A percentile compares a stretch with the other conserved stretches of the same genome.
These are phyloP conservation scores for Manis javanica DNA, from an alignment of 2,797 vertebrate species.

Conservation along the genomic window DNA sequence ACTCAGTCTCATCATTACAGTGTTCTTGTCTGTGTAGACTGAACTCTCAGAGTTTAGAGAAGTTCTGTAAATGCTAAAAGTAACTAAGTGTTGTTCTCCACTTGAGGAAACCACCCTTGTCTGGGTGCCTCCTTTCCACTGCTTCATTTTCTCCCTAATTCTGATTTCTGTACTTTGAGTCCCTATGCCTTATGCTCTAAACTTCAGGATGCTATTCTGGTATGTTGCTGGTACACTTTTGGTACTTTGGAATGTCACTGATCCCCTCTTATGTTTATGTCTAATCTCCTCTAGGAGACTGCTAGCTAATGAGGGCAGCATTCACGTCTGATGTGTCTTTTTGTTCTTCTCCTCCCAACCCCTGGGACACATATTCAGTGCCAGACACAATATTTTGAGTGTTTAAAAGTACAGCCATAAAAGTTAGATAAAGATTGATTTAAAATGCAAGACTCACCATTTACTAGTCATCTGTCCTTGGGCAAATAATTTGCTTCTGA, in stretches of 20 bases:
- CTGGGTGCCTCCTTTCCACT: not conserved
- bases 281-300: not conserved
- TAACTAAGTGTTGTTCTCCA: not conserved
- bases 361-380: not conserved
- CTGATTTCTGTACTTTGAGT: not conserved
- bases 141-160: not conserved
- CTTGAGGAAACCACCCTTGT: not conserved
- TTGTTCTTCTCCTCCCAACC: not conserved
- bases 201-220: not conserved
- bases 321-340: not conserved
- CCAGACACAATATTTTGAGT: not conserved
- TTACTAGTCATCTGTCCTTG: not conserved
- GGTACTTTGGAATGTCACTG: not conserved
- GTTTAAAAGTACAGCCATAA: not conserved
- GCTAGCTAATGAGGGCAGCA: not conserved
- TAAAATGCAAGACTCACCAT: not conserved
- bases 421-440: not conserved
- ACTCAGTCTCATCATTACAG: not conserved
- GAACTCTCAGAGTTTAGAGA: not conserved
- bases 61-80: not conserved
- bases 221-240: not conserved
- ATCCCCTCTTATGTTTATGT: not conserved
- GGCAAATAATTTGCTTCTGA: not conserved
- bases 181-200: not conserved
- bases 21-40: not conserved